These are phyloP conservation scores for Coelopa frigida DNA, from an alignment of 1,140 invertebrate genomes.

Conservation along the genomic window DNA sequence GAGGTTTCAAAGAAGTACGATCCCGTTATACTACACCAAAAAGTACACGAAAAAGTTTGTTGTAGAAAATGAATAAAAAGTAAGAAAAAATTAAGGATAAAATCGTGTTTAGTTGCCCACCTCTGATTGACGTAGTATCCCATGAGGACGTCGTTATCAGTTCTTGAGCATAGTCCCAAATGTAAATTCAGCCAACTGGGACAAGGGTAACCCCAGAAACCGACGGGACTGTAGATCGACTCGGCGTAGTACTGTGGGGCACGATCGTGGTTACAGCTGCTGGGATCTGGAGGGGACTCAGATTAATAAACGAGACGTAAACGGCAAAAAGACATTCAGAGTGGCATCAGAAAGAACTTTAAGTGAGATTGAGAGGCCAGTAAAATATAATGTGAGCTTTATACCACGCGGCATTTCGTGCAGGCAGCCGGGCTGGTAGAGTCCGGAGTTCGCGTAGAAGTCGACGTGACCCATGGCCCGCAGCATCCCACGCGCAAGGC, in stretches of 20 bases:
- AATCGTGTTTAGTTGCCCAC: constrained; percentile 20
- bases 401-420: too few relatives aligned
- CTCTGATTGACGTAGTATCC: constrained; percentile 47
- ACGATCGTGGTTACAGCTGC: constrained; percentile 58
- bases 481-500: constrained; percentile 47
- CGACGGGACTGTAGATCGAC: constrained; percentile 56
- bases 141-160: constrained; percentile 50
- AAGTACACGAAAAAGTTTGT: too few relatives aligned
- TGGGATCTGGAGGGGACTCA: constrained; percentile 48
- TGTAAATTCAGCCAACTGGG: constrained; percentile 56
- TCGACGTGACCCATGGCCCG: constrained; percentile 51
- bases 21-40: constrained; percentile 50
- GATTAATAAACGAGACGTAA: too few relatives aligned
- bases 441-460: constrained; percentile 58
- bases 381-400: too few relatives aligned
- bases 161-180: constrained; percentile 50
- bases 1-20: constrained; percentile 54
- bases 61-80: constrained; percentile 36
- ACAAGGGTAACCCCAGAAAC: constrained; percentile 68
- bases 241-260: constrained; percentile 61
- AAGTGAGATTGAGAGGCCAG: too few relatives aligned
- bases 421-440: constrained; percentile 54
- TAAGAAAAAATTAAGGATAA: constrained; percentile 24
- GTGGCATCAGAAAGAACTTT: constrained; percentile 24
- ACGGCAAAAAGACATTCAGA: too few relatives aligned